Conservation (phyloP, 2,888 invertebrate genomes). For the Tuta absoluta region DNA sequence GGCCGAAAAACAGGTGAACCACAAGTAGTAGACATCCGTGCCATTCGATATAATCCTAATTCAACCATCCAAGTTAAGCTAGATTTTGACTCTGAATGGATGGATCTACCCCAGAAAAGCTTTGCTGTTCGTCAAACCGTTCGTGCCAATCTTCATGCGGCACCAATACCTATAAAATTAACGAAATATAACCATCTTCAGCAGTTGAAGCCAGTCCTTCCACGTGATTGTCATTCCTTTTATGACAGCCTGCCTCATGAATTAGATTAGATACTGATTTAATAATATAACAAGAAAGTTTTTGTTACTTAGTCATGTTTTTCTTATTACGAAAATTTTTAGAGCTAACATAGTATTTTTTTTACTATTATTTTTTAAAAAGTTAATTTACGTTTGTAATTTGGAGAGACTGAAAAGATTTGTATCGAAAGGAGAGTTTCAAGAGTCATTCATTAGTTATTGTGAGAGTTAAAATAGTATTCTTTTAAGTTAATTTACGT, state of each 20-base stretch:
- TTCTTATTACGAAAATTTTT: too few relatives aligned
- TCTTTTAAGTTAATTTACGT: too few relatives aligned
- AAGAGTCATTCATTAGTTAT: too few relatives aligned
- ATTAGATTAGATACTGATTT: not conserved
- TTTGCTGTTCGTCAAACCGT: slow-evolving; percentile 18
- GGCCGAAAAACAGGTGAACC: slow-evolving; percentile 23
- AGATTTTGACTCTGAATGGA: slow-evolving; percentile 16
- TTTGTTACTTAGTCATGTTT: too few relatives aligned
- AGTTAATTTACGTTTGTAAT: too few relatives aligned
- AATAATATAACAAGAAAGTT: too few relatives aligned
- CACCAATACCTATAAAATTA: slow-evolving; percentile 18
- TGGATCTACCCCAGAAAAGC: slow-evolving; percentile 15
- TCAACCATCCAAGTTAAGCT: slow-evolving; percentile 16
- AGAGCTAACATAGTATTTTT: too few relatives aligned
- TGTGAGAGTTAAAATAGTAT: too few relatives aligned
- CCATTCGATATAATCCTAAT: slow-evolving; percentile 18
- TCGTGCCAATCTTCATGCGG: slow-evolving; percentile 17
- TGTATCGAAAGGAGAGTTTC: too few relatives aligned
- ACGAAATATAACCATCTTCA: slow-evolving; percentile 16
- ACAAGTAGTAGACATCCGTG: slow-evolving; percentile 18
- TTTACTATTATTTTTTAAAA: too few relatives aligned
- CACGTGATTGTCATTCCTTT: slow-evolving; percentile 18
- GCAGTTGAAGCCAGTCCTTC: slow-evolving; percentile 17
- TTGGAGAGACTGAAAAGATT: too few relatives aligned
- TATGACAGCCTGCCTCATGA: slow-evolving; percentile 16